Evolutionary conservation across 2,888 invertebrate genomes (phyloP).

Genomic region (Luffia ferchaultella): DNA sequence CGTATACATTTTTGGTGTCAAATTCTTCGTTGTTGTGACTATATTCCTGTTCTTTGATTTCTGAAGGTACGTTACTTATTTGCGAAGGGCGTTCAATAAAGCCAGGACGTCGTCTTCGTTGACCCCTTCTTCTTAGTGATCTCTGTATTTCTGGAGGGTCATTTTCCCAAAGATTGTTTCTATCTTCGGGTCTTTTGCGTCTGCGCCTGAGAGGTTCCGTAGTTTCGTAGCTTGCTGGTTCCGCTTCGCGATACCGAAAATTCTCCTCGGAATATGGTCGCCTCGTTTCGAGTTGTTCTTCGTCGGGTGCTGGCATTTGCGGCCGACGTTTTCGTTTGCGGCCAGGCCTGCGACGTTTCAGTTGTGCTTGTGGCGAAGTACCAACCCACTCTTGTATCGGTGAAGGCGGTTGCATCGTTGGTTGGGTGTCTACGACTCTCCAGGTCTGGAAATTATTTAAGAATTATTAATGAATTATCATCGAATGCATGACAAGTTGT

Average conservation of each 20-base stretch:
- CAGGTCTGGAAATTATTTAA: constrained; percentile 52
- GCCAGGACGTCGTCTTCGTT: constrained; percentile 38
- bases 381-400: constrained; percentile 36
- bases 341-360: constrained; percentile 48
- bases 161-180: constrained; percentile 39
- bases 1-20: not conserved
- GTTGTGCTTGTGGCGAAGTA: constrained; percentile 30
- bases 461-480: too few relatives aligned
- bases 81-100: constrained; percentile 24
- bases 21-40: not conserved
- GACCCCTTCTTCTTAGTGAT: constrained; percentile 37
- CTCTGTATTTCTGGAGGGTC: constrained; percentile 33
- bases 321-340: constrained; percentile 72
- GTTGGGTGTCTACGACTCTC: constrained; percentile 46
- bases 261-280: constrained; percentile 4
- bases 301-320: constrained; percentile 30
- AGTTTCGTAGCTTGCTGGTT: constrained; percentile 14
- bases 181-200: constrained; percentile 35
- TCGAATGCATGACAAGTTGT: too few relatives aligned
- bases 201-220: constrained; percentile 33
- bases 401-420: constrained; percentile 24
- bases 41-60: not conserved
- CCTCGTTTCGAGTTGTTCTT: not conserved
- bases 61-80: not conserved
- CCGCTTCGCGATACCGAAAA: constrained; percentile 8